These are phyloP conservation scores for Spodoptera picta DNA, from an alignment of 2,888 invertebrate species.

Conservation along the genomic window DNA sequence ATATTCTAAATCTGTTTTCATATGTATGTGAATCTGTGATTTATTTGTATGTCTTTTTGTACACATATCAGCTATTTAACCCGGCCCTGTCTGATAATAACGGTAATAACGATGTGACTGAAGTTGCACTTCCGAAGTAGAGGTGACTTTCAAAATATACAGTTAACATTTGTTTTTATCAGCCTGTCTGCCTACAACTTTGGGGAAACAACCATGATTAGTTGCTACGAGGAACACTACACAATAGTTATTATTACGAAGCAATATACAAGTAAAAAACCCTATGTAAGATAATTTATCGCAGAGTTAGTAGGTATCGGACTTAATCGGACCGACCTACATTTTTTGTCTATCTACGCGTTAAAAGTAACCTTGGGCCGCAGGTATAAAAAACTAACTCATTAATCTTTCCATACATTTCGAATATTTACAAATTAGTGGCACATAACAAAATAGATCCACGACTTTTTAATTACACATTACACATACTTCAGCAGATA, in stretches of 20 bases:
- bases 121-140: too few species aligned
- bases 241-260: not conserved
- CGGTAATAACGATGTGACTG: too few species aligned
- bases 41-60: too few species aligned
- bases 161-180: too few species aligned
- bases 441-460: conserved; percentile 14
- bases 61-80: too few species aligned
- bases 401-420: conserved; percentile 22
- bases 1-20: too few species aligned
- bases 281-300: conserved; percentile 15
- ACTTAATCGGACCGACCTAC: conserved; percentile 30
- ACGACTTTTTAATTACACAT: conserved; percentile 41
- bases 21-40: too few species aligned
- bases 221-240: too few species aligned
- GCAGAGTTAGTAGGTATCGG: conserved; percentile 14
- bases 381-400: conserved; percentile 1
- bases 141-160: too few species aligned
- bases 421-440: conserved; percentile 16
- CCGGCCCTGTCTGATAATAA: too few species aligned
- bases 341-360: conserved; percentile 16
- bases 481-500: conserved; percentile 36
- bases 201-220: too few species aligned
- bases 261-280: conserved; percentile 23
- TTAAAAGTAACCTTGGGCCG: conserved; percentile 13
- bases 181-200: too few species aligned